Percentiles rank a stretch among this genome's conserved stretches.
Conservation (phyloP, 2,797 vertebrate species). For the Trematomus bernacchii region DNA sequence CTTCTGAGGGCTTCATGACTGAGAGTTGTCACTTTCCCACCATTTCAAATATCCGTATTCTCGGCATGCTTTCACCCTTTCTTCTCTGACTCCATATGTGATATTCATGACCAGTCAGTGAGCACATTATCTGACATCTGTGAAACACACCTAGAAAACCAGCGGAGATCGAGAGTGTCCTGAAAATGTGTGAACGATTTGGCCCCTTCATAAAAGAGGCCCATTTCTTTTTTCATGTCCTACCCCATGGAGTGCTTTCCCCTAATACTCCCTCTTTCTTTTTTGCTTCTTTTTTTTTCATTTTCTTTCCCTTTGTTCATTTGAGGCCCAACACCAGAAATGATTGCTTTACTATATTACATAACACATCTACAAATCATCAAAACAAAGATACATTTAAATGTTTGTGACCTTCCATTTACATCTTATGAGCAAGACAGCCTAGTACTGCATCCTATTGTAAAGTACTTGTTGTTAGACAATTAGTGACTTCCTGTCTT, state of each 20-base stretch:
- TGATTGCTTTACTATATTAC: conserved; percentile 1
- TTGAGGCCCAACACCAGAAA: conserved; percentile 23
- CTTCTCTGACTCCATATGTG: conserved; percentile 59
- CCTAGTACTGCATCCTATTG: conserved; percentile 54
- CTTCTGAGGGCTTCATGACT: conserved; percentile 41
- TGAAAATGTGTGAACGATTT: conserved; percentile 88
- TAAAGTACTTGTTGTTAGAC: conserved; percentile 68
- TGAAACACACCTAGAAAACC: conserved; percentile 78
- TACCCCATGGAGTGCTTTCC: conserved; percentile 72
- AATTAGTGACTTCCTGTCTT: conserved; percentile 78
- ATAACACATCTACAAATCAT: conserved; percentile 36
- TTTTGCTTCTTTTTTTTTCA: conserved; percentile 28
- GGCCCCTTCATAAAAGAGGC: conserved; percentile 83
- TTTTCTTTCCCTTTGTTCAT: conserved; percentile 41
- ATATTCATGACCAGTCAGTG: conserved; percentile 73
- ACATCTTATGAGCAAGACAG: conserved; percentile 10
- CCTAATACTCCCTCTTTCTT: conserved; percentile 23
- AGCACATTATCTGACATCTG: conserved; percentile 83
- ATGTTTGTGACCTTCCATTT: background rate
- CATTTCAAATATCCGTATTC: conserved; percentile 38
- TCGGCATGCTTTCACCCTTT: conserved; percentile 23
- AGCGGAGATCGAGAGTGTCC: conserved; percentile 71
- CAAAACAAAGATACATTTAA: conserved; percentile 11
- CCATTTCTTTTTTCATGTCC: conserved; percentile 84
- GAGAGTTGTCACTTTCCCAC: conserved; percentile 50